phyloP scores from a whole-genome alignment of 1,140 invertebrate genomes.

The honey bee (Apis mellifera) region DNA sequence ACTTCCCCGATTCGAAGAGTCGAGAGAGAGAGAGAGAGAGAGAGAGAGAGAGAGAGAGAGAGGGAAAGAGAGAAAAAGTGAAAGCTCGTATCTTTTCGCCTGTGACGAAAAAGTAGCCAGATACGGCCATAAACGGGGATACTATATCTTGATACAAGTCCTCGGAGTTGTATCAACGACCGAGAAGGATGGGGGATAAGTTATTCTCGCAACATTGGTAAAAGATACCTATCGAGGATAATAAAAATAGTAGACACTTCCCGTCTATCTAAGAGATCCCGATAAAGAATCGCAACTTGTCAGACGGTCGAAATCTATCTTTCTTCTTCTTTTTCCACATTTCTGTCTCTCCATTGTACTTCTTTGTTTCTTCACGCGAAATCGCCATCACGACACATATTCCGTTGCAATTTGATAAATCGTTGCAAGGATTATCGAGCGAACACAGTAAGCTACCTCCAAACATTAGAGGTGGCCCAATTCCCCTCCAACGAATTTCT shows the following conservation, averaged over 20 bases:
- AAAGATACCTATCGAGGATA: constrained; percentile 34
- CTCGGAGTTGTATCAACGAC: neutral
- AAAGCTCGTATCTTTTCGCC: neutral
- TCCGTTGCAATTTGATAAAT: constrained; percentile 54
- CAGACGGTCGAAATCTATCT: constrained; percentile 16
- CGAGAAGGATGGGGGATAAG: constrained; percentile 14
- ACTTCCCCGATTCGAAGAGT: neutral
- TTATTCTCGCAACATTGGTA: constrained; percentile 23
- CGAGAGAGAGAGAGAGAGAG: no score
- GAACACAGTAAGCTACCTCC: no score
- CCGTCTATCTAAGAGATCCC: constrained; percentile 19
- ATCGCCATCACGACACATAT: constrained; percentile 53
- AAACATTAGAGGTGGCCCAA: no score
- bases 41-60: no score
- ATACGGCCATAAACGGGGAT: constrained; percentile 12
- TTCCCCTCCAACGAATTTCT: no score
- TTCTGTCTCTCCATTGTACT: constrained; percentile 3
- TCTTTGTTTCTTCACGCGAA: constrained; percentile 5
- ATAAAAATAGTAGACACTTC: constrained; percentile 36
- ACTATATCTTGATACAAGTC: constrained; percentile 37
- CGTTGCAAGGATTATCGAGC: neutral
- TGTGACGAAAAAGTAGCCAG: neutral
- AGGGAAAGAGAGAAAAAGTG: neutral
- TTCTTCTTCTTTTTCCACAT: neutral
- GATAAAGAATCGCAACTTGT: constrained; percentile 36